Percentiles rank a stretch among this genome's conserved stretches.
These are phyloP conservation scores for Bothrops alternatus DNA, from an alignment of 2,797 vertebrate genomes.

Conservation along the genomic window DNA sequence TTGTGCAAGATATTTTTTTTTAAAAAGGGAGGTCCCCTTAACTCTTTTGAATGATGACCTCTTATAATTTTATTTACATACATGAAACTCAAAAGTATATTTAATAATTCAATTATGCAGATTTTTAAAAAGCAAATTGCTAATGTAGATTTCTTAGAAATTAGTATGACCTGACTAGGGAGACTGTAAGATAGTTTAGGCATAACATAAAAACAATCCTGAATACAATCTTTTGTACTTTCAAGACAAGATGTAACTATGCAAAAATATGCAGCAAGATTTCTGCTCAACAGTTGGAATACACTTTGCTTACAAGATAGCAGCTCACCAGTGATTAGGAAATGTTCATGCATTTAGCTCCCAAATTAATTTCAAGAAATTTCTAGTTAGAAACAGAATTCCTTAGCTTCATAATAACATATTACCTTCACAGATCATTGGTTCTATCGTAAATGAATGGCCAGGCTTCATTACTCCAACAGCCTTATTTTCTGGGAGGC, in stretches of 20 bases:
- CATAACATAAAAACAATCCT: background rate
- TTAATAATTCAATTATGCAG: background rate
- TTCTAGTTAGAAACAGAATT: background rate
- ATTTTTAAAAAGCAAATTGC: background rate
- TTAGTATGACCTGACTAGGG: background rate
- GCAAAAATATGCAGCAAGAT: background rate
- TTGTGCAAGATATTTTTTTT: background rate
- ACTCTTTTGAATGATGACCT: background rate
- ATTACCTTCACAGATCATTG: conserved; percentile 99
- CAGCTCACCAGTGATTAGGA: background rate
- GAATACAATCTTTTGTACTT: background rate
- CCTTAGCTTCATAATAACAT: conserved; percentile 32
- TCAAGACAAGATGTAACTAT: background rate
- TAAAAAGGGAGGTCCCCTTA: background rate
- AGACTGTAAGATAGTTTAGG: background rate
- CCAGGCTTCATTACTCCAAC: conserved; percentile 99
- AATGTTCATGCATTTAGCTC: background rate
- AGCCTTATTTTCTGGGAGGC: conserved; percentile 94
- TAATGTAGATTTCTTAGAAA: background rate
- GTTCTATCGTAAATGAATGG: conserved; percentile 97
- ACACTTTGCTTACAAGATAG: background rate
- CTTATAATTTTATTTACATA: background rate
- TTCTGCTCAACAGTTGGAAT: background rate
- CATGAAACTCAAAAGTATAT: background rate
- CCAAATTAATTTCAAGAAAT: background rate